Evolutionary conservation across 2,888 invertebrate species (phyloP), one percentile per base, ranked within the genome.

Genomic region (Nephrotoma guestfalica): DNA sequence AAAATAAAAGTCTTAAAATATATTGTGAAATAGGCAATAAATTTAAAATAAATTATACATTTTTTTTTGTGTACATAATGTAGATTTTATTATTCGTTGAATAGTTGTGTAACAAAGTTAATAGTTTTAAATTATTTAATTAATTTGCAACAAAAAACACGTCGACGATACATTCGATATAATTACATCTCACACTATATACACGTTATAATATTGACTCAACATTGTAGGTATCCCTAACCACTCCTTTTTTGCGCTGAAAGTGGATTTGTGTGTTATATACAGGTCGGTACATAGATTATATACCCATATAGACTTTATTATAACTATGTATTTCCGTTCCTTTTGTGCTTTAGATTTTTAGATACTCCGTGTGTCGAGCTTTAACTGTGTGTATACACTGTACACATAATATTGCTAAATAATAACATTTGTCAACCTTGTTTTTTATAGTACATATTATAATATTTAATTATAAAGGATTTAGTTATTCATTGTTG

Each of bases 21-120:
- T 83, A 83, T 83, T 41, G 9, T 30, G 84, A 84, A 84, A 84
- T 84, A 84, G 84, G 41, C 42, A 84, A 84, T 84, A 84, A 84
- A 84, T 84, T 84, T 84, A 41, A 84, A 84, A 84, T 84, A 84
- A 84, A 84, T 84, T 83, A 41, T 57, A 57, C 15, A 57, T 57
- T 57, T 57, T 57, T 57, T 51, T 57, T 57, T 57, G 15, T 57
- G 7, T 57, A 30, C 13, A 15, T 57, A 30, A 71, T 71, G 71
- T 71, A 71, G 71, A 71, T 71, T 71, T 71, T 71, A 71, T 71
- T 71, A 30, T 30, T 47, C 30, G 7, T 71, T 4, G 71, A 71
- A 71, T 71, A 7, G 71, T 71, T 71, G 71, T 71, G 71, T 18
- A 71, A 71, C 71, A 71, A 30, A 71, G 71, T 71, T 71, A 71